These are phyloP conservation scores for Bugula neritina DNA, from an alignment of 2,888 invertebrate genomes.

Conservation along the genomic window DNA sequence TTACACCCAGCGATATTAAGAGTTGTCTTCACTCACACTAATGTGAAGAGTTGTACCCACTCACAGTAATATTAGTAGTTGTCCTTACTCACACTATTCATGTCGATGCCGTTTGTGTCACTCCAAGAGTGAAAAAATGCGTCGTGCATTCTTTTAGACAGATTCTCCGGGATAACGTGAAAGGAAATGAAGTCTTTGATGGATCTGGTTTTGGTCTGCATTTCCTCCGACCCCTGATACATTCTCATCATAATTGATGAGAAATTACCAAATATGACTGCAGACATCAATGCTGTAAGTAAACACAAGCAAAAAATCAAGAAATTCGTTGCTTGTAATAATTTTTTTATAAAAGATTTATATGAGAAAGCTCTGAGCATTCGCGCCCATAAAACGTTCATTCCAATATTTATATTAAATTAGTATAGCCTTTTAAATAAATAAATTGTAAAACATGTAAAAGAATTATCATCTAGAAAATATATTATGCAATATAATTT, in stretches of 20 bases:
- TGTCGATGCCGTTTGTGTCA: constrained; percentile 54
- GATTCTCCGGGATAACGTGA: constrained; percentile 51
- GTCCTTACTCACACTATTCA: constrained; percentile 48
- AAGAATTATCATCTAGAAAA: too few relatives aligned
- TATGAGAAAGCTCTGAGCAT: too few relatives aligned
- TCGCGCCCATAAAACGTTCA: too few relatives aligned
- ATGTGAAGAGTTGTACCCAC: too few relatives aligned
- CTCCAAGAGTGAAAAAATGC: constrained; percentile 52
- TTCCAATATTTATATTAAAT: too few relatives aligned
- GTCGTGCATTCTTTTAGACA: constrained; percentile 51
- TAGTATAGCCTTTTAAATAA: too few relatives aligned
- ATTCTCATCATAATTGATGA: constrained; percentile 53
- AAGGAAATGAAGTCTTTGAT: constrained; percentile 54
- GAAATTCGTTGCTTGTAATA: constrained; percentile 21
- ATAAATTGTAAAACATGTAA: too few relatives aligned
- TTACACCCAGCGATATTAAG: too few relatives aligned
- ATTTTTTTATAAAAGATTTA: too few relatives aligned
- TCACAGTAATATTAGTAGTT: too few relatives aligned
- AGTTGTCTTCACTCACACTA: too few relatives aligned
- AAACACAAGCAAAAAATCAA: constrained; percentile 13
- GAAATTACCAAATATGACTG: constrained; percentile 54
- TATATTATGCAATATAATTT: too few relatives aligned
- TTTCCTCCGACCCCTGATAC: constrained; percentile 53
- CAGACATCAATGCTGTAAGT: constrained; percentile 51
- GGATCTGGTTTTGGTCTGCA: constrained; percentile 51